phyloP scores from a whole-genome alignment of 2,113 vertebrate species.

The Thamnaconus septentrionalis region DNA sequence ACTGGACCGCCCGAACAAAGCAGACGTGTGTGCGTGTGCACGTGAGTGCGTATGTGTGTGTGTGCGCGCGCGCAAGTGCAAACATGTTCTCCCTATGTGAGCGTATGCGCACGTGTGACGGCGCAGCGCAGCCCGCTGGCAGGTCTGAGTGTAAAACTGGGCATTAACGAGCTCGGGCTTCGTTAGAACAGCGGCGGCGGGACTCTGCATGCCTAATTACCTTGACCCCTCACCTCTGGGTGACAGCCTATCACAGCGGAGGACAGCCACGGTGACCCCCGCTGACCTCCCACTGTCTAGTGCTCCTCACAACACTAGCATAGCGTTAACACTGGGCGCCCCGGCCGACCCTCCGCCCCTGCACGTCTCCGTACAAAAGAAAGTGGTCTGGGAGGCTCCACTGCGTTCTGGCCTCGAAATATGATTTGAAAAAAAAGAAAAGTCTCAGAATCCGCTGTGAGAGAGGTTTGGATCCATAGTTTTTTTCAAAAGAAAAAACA shows the following conservation, averaged over 20 bases:
- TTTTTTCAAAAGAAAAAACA: no score
- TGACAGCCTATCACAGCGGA: conserved; percentile 76
- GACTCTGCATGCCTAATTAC: conserved; percentile 71
- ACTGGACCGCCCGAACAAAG: conserved; percentile 55
- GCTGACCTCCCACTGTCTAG: conserved; percentile 70
- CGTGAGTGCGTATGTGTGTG: no score
- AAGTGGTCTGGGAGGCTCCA: conserved; percentile 20
- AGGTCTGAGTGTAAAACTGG: conserved; percentile 72
- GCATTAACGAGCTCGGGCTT: conserved; percentile 73
- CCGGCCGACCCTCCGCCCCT: conserved; percentile 42
- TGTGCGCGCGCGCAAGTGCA: conserved; percentile 31
- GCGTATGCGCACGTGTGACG: conserved; percentile 46
- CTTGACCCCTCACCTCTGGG: conserved; percentile 65
- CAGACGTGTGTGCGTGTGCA: conserved; percentile 35
- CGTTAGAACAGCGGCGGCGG: conserved; percentile 60
- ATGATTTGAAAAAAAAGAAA: background rate
- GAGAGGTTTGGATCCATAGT: no score
- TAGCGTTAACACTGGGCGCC: conserved; percentile 61
- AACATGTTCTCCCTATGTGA: conserved; percentile 37
- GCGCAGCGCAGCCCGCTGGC: conserved; percentile 68
- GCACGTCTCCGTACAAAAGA: conserved; percentile 29
- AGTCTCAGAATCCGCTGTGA: no score
- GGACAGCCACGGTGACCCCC: conserved; percentile 70
- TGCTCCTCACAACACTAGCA: conserved; percentile 71
- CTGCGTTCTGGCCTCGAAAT: conserved; percentile 1